Evolutionary conservation across 2,113 vertebrate genomes (phyloP), one percentile per base, ranked within the genome.

Genomic region (Nycticryphes semicollaris): DNA sequence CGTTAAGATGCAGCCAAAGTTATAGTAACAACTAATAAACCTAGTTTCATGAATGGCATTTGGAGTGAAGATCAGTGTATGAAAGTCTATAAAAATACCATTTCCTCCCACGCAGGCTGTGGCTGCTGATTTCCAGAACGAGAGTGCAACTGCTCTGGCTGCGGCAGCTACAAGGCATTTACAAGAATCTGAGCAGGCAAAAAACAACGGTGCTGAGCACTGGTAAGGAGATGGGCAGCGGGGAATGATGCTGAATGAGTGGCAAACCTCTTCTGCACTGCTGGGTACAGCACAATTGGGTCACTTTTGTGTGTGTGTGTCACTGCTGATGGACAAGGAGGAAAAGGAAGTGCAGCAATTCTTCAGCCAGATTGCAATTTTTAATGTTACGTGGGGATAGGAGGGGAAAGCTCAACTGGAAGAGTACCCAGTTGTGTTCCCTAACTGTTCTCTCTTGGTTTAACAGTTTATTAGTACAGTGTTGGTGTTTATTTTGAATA

Each of bases 101-200:
- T 75, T 94, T 78, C 63, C 68, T 81, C 93, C 54, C 90, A 74
- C 27, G 12, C 96, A 99, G 99, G 99, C 99, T 22, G 99, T 99
- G 77, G 99, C 99, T 94, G 98, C 99, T 75, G 99, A 99, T 97
- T 99, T 99, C 97, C 99, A 99, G 98, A 99, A 99, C 3, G 99
- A 99, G 97, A 99, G 99, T 23, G 99, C 99, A 20, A 98, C 98
- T 13, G 99, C 99, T 37, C 96, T 99, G 97, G 99, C 99, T 59
- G 99, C 99, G 5, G 99, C 99, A 21, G 99, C 99, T 8, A 99
- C 99, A 6, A 98, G 98, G 78, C 99, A 99, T 81, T 96, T 99
- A 22, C 99, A 99, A 93, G 99, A 99, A 93, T 99, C 99, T 2
- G 99, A 99, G 81, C 99, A 99, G 90, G 98, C 98, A 50, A 99